Evolutionary conservation across 2,113 vertebrate species (phyloP), one percentile per base, ranked within the genome.

Genomic region (Pterophyllum scalare): DNA sequence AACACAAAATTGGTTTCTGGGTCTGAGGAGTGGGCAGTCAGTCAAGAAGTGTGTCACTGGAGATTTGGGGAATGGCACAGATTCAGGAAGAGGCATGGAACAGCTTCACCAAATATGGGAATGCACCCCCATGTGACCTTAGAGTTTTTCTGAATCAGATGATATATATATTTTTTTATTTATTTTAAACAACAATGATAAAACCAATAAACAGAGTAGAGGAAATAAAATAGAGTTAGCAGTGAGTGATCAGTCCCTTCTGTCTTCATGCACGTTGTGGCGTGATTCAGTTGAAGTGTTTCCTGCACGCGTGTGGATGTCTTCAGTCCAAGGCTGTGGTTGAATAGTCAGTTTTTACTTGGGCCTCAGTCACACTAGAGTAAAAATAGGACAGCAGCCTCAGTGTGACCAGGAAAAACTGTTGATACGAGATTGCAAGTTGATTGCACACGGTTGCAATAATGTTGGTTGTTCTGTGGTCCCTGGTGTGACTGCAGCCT

Each of bases 41-140:
- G 56, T 86, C 46, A 28, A 79, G 70, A 88, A 90, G 35, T 82
- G 89, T 89, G 28, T 93, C 85, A 83, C 74, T 43, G 70, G 60
- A 56, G 59, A 35, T 84, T 38, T 56, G 15, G 80, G 67, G 64
- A 78, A 80, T 14, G 1, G 79, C 46, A 74, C 24, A 14, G 77
- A 38, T 59, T 87, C 79, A 57, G 80, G 58, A 49, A 81, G 77
- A 38, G 75, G 46, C 14, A 77, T 67, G 62, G 72, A 80, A 35
- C 33, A 56, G 64, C 59, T 24, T 88, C 87, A 94, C 92, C 94
- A 92, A 89, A 95, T 90, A 95, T 88, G 90, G 92, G 6, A 79
- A 64, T 52, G 22, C 14, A 72, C 49, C 12, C 76, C 38, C 58
- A 14, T 40, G 38, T 38, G 10, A 15, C 46, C 46, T 2, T 28